A percentile compares a stretch with the other conserved stretches of the same genome.
Evolutionary conservation across 2,888 invertebrate species (phyloP).

Genomic region (Aporophyla lueneburgensis): DNA sequence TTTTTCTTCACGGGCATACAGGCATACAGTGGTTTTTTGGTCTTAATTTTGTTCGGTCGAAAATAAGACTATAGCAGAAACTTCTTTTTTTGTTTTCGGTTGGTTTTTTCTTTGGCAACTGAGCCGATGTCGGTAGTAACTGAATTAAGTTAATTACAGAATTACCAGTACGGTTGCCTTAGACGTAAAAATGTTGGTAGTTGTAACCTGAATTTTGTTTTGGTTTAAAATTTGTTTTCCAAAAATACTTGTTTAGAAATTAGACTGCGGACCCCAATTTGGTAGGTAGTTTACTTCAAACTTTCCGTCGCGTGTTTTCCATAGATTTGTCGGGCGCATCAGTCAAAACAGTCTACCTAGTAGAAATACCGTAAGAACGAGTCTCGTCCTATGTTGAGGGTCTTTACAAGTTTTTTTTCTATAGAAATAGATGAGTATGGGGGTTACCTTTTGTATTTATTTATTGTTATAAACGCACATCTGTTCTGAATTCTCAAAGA

Average conservation of each 20-base stretch:
- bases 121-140: not conserved
- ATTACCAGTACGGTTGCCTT: not conserved
- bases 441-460: conserved; percentile 8
- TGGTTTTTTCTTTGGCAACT: no score
- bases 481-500: not conserved
- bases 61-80: no score
- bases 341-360: not conserved
- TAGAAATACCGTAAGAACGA: not conserved
- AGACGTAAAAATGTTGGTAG: not conserved
- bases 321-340: not conserved
- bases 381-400: not conserved
- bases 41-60: no score
- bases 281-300: not conserved
- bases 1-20: no score
- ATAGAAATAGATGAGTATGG: not conserved
- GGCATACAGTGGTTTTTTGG: no score
- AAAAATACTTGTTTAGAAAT: not conserved
- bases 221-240: not conserved
- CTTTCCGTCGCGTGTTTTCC: no score
- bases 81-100: no score
- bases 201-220: not conserved
- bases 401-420: not conserved
- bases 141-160: conserved; percentile 1
- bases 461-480: not conserved
- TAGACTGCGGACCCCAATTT: not conserved